Evolutionary conservation across 2,888 invertebrate genomes (phyloP).

Genomic region (Tanypteryx hageni): DNA sequence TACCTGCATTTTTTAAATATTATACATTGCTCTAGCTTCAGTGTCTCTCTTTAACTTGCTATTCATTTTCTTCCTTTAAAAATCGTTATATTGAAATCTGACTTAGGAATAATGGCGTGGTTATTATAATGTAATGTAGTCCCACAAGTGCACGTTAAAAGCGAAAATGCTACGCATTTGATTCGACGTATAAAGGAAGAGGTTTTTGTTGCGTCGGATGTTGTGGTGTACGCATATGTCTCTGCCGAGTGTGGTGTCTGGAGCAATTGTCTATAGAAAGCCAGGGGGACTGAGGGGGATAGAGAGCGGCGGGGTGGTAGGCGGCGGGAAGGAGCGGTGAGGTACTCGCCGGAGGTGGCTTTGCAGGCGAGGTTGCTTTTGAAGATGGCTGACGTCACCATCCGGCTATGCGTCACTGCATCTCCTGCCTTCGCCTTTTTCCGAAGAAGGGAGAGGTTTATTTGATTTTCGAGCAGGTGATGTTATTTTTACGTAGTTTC

Average conservation of each 20-base stretch:
- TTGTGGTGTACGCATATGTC: no score
- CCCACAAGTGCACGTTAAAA: no score
- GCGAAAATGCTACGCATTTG: not conserved
- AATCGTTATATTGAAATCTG: no score
- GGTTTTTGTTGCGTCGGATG: no score
- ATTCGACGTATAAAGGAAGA: no score
- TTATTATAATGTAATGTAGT: no score
- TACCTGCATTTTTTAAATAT: no score
- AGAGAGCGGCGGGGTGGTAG: not conserved
- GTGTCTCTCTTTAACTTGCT: no score
- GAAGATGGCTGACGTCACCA: not conserved
- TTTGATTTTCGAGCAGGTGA: conserved; percentile 2
- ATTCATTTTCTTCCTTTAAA: no score
- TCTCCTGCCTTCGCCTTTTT: not conserved
- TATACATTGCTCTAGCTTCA: no score
- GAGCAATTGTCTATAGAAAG: not conserved
- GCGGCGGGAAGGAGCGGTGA: not conserved
- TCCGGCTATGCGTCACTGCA: not conserved
- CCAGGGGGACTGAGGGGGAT: not conserved
- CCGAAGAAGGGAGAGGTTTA: conserved; percentile 11
- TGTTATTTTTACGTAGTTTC: not conserved
- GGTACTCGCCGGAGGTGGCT: not conserved
- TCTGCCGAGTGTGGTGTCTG: not conserved
- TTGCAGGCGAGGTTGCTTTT: conserved; percentile 1
- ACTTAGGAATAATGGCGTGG: no score